Evolutionary conservation across 1,140 invertebrate species (phyloP), one percentile per base, ranked within the genome.

Genomic region (Drosophila repleta): DNA sequence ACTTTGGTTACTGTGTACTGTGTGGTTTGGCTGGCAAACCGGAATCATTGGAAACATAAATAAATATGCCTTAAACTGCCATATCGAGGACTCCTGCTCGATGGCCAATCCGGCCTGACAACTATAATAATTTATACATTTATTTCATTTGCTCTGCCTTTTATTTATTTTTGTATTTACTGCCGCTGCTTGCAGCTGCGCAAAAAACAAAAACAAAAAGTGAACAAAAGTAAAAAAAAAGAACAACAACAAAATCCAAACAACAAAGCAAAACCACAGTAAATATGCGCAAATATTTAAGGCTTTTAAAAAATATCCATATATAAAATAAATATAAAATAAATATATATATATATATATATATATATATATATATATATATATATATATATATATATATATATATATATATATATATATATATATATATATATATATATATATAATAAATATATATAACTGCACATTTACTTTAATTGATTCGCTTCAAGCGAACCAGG

Each of bases 101-200:
- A 24, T 57, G 41, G 29, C 18, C 24, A 32, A 29, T 29, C 26
- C 15, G 49, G 7, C 26, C 49, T 52, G 49, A 32, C 49, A 32
- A 17, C 15, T 32, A 29, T 64, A 68, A 79, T 67, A 41, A 76
- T 80, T 71, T 80, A 80, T 76, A 58, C 45, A 61, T 48, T 61
- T 58, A 58, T 62, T 66, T 48, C 63, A 73, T 62, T 77, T 66
- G 65, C 55, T 21, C 48, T 49, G 29, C 48, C 26, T 41, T 32
- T 39, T 85, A 79, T 85, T 85, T 85, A 68, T 52, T 73, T 87
- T 88, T 76, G 82, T 63, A 76, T 88, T 87, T 82, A 79, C 81
- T 76, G 67, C 51, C 29, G 67, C 26, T 58, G 48, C 48, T 53
- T 67, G 71, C 82, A 87, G 82, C 82, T 87, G 82, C 43, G 62